Evolutionary conservation across 2,113 vertebrate genomes (phyloP), one percentile per base, ranked within the genome.

Genomic region (Peromyscus californicus): DNA sequence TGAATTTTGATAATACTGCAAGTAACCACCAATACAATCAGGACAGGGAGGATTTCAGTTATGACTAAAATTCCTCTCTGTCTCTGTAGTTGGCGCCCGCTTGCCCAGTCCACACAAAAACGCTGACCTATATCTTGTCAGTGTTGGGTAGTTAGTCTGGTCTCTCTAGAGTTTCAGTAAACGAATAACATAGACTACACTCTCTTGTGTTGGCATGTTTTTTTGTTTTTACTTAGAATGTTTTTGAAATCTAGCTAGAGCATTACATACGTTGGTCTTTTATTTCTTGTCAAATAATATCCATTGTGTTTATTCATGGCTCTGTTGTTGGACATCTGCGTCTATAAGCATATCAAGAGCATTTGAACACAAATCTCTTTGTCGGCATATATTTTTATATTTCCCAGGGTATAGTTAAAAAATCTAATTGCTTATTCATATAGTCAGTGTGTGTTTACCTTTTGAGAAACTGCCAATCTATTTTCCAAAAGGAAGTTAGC

Each of bases 401-500:
- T 21, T 93, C 16, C 29, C 63, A 72, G 45, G 45, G 76, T 94
- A 84, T 75, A 42, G 12, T 80, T 91, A 84, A 63, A 63, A 84
- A 39, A 84, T 63, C 13, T 42, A 63, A 63, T 48, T 29, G 82
- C 13, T 84, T 84, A 19, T 31, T 84, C 3, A 42, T 84, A 1
- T 1, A 84, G 22, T 84, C 59, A 31, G 82, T 63, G 59, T 42
- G 7, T 17, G 57, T 42, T 63, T 63, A 63, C 59, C 57, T 90
- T 83, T 83, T 39, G 69, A 94, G 67, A 96, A 89, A 90, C 63
- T 88, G 19, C 26, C 42, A 39, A 83, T 36, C n/a, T 76, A 5
- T 91, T 94, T 97, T 84, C 86, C 82, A 59, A 65, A 65, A 94
- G 26, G 11, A 82, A 90, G 83, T 90, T 92, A 36, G 48, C 39